Evolutionary conservation across 1,140 invertebrate genomes (phyloP).

Genomic region (Spodoptera frugiperda): DNA sequence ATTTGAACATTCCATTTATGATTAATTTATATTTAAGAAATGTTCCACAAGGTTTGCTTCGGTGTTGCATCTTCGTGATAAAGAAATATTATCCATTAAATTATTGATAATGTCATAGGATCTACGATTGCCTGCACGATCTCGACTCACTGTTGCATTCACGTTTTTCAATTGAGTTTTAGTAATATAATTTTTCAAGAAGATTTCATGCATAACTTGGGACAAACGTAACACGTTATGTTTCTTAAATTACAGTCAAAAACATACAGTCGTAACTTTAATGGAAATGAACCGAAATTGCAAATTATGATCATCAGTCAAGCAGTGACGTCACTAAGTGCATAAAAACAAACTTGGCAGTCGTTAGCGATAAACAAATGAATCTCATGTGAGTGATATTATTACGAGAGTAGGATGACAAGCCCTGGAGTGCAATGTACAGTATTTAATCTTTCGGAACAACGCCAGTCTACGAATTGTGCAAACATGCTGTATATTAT

Average conservation of each 20-base stretch:
- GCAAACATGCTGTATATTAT: conserved; percentile 76
- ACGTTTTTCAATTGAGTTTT: too few relatives aligned
- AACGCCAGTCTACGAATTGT: conserved; percentile 55
- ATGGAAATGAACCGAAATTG: too few relatives aligned
- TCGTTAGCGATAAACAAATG: conserved; percentile 8
- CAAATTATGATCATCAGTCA: too few relatives aligned
- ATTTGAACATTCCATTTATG: conserved; percentile 48
- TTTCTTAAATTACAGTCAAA: too few relatives aligned
- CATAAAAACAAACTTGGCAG: neutral
- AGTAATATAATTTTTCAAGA: too few relatives aligned
- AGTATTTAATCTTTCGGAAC: conserved; percentile 38
- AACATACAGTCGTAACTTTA: too few relatives aligned
- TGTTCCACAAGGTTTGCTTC: conserved; percentile 18
- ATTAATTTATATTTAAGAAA: conserved; percentile 49
- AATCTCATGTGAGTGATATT: conserved; percentile 23
- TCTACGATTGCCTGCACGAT: conserved; percentile 23
- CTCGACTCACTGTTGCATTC: neutral
- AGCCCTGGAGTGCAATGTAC: conserved; percentile 22
- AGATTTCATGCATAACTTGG: too few relatives aligned
- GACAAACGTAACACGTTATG: too few relatives aligned
- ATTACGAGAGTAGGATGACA: conserved; percentile 11
- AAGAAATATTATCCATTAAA: conserved; percentile 6
- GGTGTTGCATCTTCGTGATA: conserved; percentile 40
- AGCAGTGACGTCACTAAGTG: too few relatives aligned
- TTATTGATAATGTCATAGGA: neutral